Evolutionary conservation across 2,888 invertebrate genomes (phyloP), one percentile per base, ranked within the genome.

Genomic region (Zygothrica quintamaculata): DNA sequence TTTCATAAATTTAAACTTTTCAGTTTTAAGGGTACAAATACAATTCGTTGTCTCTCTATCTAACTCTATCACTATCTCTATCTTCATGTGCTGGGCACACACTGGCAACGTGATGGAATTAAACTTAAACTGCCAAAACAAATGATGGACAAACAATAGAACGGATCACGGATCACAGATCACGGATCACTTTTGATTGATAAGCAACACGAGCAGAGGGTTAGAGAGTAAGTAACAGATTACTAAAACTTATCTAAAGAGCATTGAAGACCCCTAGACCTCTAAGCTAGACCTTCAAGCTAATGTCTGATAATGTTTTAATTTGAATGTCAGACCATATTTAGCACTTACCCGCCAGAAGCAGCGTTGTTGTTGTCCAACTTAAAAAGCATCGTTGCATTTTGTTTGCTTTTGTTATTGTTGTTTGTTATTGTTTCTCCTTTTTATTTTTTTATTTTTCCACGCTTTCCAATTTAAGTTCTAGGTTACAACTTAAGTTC

Each of bases 1-100:
- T 84, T 84, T 77, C 82, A 84, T 84, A 84, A 84, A 84, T 84
- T 84, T 84, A 40, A 74, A 74, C 78, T 74, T 84, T 77, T 77
- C 46, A 46, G 42, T 37, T 52, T 58, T 48, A 31, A 25, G 26
- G 12, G 22, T 44, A 48, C 31, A 52, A 25, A 25, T 15, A 31
- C 39, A n/a, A 16, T 43, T 29, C 43, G 5, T 7, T 12, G 0
- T 1, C 18, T 15, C 7, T 15, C n/a, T 3, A 3, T 13, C 13
- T 3, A 5, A n/a, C 29, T 15, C 25, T 7, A 13, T 13, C 13
- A 2, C 6, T 4, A 1, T 26, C 22, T 15, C 12, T 16, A 0
- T 25, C 33, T 12, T 29, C 34, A 4, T 11, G 1, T 13, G 3
- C 9, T 4, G 16, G 3, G 3, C 34, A 34, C 44, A 25, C 15